Percentiles rank a stretch among this genome's conserved stretches.
Conservation (phyloP, 2,797 vertebrate species). For the Gobionotothen gibberifrons region DNA sequence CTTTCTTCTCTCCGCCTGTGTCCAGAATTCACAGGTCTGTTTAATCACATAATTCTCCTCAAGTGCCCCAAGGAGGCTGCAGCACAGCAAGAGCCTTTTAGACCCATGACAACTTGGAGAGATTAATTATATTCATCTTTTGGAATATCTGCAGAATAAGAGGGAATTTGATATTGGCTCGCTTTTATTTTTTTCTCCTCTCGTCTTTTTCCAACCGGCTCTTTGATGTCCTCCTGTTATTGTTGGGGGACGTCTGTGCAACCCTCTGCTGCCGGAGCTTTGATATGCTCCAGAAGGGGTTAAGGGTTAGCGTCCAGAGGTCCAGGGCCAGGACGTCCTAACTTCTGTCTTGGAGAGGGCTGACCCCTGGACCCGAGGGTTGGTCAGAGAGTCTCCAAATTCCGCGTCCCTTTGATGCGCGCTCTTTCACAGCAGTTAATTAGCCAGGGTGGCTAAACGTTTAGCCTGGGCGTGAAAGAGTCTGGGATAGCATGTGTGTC, state of each 20-base stretch:
- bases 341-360: constrained; percentile 82
- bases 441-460: constrained; percentile 87
- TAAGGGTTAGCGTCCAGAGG: constrained; percentile 85
- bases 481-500: constrained; percentile 79
- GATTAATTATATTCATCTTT: constrained; percentile 96
- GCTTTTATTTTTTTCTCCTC: constrained; percentile 71
- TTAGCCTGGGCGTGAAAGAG: constrained; percentile 85
- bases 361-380: constrained; percentile 85
- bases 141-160: constrained; percentile 82
- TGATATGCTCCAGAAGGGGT: constrained; percentile 83
- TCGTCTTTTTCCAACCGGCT: constrained; percentile 79
- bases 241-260: constrained; percentile 82
- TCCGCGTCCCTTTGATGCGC: constrained; percentile 83
- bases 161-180: constrained; percentile 86
- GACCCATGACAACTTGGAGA: constrained; percentile 92
- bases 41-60: constrained; percentile 97
- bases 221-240: constrained; percentile 87
- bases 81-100: constrained; percentile 91
- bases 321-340: constrained; percentile 82
- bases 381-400: constrained; percentile 78
- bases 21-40: constrained; percentile 96
- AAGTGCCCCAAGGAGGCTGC: constrained; percentile 92
- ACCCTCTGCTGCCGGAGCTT: constrained; percentile 81
- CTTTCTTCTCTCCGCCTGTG: constrained; percentile 92
- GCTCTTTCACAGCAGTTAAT: constrained; percentile 86